Conservation (phyloP, 2,113 vertebrate genomes). For the human (Homo sapiens) region DNA sequence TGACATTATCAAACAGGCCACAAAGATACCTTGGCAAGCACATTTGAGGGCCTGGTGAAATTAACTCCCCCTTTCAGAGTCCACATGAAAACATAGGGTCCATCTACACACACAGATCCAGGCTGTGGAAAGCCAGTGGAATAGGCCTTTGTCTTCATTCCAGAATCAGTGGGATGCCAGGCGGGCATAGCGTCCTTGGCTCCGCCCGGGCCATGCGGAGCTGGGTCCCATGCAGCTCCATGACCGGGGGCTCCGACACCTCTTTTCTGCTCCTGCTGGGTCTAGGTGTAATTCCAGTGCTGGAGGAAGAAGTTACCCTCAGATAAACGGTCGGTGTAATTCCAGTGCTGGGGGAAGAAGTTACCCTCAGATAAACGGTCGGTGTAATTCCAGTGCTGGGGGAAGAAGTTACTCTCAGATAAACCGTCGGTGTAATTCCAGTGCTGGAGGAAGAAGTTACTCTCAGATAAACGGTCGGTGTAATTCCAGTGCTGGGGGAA, state of each 20-base stretch:
- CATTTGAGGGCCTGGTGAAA: background rate
- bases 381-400: no score
- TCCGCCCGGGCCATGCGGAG: background rate
- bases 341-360: no score
- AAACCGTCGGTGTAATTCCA: no score
- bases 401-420: no score
- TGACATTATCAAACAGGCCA: background rate
- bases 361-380: no score
- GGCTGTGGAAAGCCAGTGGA: rapidly evolving
- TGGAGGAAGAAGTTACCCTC: no score
- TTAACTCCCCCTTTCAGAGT: background rate
- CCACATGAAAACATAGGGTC: background rate
- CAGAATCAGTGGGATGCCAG: background rate
- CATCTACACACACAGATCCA: background rate
- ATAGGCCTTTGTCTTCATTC: background rate
- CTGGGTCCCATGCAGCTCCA: background rate
- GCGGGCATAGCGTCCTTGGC: no score
- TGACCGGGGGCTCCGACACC: background rate
- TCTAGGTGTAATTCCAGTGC: background rate
- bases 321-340: no score
- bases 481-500: no score
- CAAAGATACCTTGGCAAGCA: background rate
- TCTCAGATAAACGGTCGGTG: no score
- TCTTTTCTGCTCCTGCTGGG: background rate
- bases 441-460: no score